Evolutionary conservation across 2,797 vertebrate genomes (phyloP), one percentile per base, ranked within the genome.

Genomic region (Protonibea diacanthus): DNA sequence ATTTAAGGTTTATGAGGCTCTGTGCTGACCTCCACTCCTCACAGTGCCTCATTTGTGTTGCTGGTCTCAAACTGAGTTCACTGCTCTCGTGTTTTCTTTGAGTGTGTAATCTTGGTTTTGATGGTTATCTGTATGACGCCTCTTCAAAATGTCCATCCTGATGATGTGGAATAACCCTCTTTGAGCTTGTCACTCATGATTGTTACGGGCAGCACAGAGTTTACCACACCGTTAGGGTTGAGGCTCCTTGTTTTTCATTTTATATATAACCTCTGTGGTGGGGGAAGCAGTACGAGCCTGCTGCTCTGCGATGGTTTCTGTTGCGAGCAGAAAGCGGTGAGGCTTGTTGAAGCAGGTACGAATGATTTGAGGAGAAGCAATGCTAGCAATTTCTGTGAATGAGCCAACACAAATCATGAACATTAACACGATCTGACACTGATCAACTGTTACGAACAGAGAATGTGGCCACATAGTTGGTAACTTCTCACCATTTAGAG

Each of bases 191-290:
- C 10, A 21, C 25, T 38, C 27, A 8, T 42, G 49, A 65, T 13
- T 11, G 40, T 42, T 23, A 2, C 5, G 15, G 33, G 8, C 33
- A 38, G 23, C 20, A 21, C 14, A 1, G 57, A 47, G 23, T 62
- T 20, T 23, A 21, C 49, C 13, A 3, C 60, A 55, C 58, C 61
- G 45, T 78, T 73, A 14, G 20, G 9, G 52, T 72, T 33, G 13
- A 33, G n/a, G 65, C 55, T 79, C 33, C 52, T 66, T 71, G 52
- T 85, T 73, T 66, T 56, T 58, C 75, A 48, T 71, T 90, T 80
- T 76, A 84, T 76, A 62, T 81, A 57, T 82, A 80, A 77, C 40
- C 60, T 56, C 40, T 52, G 15, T 51, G 29, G 51, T 51, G 21
- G 38, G 23, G 12, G 52, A 18, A 42, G 47, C 5, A 56, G 42